phyloP scores from a whole-genome alignment of 37 sponge, comb jelly and placozoan genomes.

The Agelas oroides region DNA sequence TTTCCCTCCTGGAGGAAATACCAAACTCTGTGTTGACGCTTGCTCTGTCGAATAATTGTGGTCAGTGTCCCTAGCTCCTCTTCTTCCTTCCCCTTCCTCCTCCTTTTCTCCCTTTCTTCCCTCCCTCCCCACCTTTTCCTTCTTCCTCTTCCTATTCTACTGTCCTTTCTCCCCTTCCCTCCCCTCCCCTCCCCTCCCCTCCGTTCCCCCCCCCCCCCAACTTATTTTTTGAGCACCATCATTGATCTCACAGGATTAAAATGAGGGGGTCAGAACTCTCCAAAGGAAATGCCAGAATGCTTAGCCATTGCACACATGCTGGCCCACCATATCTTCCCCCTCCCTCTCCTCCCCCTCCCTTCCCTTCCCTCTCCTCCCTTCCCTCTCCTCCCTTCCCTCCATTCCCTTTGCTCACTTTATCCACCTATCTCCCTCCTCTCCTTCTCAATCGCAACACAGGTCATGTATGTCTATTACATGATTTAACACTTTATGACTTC shows the following conservation, averaged over 20 bases:
- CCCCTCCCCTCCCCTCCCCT: too few species aligned
- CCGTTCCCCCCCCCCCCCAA: too few species aligned
- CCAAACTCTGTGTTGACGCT: conserved; percentile 46
- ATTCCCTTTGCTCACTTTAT: too few species aligned
- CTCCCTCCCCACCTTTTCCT: not conserved
- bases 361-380: too few species aligned
- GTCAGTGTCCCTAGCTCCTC: not conserved
- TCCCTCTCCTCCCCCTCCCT: not conserved
- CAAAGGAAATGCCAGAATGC: too few species aligned
- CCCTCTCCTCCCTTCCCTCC: too few species aligned
- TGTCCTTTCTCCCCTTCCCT: not conserved
- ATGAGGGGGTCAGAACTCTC: too few species aligned
- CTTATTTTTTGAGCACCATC: too few species aligned
- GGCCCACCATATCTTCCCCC: not conserved
- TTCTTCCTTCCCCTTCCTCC: not conserved
- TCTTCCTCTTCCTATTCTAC: not conserved
- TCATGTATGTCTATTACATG: not conserved
- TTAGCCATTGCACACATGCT: too few species aligned
- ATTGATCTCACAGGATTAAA: too few species aligned
- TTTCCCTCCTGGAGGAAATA: conserved; percentile 48
- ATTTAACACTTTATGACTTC: conserved; percentile 42
- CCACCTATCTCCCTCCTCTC: too few species aligned
- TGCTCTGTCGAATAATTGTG: too few species aligned
- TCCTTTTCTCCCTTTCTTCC: not conserved
- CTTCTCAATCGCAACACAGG: not conserved